phyloP scores from a whole-genome alignment of 1,140 invertebrate genomes.

The Diabrotica undecimpunctata region DNA sequence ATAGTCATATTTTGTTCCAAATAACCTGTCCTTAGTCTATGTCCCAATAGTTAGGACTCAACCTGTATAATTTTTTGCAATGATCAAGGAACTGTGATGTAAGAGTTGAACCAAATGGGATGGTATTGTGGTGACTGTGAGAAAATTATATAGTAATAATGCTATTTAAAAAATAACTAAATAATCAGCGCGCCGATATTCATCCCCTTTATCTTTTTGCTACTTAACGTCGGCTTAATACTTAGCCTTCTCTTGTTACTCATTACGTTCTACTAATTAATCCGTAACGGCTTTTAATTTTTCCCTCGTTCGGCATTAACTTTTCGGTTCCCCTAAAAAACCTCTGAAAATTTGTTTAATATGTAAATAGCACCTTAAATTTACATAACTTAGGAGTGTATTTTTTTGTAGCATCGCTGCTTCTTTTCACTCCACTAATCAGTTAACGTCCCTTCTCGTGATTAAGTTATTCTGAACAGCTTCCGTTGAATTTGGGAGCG shows the following conservation, averaged over 20 bases:
- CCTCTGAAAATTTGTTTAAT: conserved; percentile 9
- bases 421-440: conserved; percentile 17
- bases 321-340: neutral
- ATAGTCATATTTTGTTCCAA: too few relatives aligned
- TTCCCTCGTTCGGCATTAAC: conserved; percentile 1
- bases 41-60: too few relatives aligned
- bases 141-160: conserved; percentile 5
- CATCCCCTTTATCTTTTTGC: neutral
- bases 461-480: conserved; percentile 17
- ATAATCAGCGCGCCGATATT: neutral
- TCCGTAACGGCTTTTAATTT: conserved; percentile 2
- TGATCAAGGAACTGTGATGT: too few relatives aligned
- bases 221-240: neutral
- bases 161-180: conserved; percentile 1
- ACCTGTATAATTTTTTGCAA: too few relatives aligned
- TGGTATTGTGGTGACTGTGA: too few relatives aligned
- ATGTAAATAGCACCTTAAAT: conserved; percentile 11
- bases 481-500: conserved; percentile 5
- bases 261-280: conserved; percentile 3
- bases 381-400: conserved; percentile 12
- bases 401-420: conserved; percentile 4
- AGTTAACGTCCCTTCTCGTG: conserved; percentile 13
- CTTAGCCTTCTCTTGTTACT: conserved; percentile 2
- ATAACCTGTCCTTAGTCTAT: too few relatives aligned
- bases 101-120: too few relatives aligned